Percentiles rank a stretch among this genome's conserved stretches.
These are phyloP conservation scores for Elegia similella DNA, from an alignment of 2,888 invertebrate genomes.

Conservation along the genomic window DNA sequence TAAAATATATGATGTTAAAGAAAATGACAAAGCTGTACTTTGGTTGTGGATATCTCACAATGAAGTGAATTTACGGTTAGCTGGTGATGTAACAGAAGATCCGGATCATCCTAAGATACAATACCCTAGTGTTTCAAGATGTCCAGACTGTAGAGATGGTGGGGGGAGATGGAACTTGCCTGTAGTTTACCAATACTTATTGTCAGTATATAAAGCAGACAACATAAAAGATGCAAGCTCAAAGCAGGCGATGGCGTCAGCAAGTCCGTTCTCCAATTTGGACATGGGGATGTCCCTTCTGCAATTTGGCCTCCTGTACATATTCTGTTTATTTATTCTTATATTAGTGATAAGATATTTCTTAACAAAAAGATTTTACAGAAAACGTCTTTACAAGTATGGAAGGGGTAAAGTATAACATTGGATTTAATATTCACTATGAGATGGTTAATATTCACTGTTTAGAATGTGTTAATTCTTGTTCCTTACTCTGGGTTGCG, in stretches of 20 bases:
- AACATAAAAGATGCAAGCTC: constrained; percentile 48
- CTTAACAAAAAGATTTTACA: constrained; percentile 85
- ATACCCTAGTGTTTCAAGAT: constrained; percentile 88
- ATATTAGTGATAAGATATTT: constrained; percentile 89
- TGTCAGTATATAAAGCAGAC: constrained; percentile 65
- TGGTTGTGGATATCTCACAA: constrained; percentile 98
- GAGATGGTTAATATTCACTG: constrained; percentile 1
- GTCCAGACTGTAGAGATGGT: constrained; percentile 84
- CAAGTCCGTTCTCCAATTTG: constrained; percentile 83
- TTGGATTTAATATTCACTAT: constrained; percentile 22
- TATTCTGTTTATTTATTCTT: constrained; percentile 88
- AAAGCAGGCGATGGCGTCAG: constrained; percentile 41
- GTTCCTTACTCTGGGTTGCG: neutral
- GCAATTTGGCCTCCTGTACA: constrained; percentile 85
- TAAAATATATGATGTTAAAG: constrained; percentile 85
- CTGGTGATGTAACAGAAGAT: constrained; percentile 94
- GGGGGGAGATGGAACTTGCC: constrained; percentile 83
- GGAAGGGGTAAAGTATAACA: constrained; percentile 87
- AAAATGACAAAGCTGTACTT: constrained; percentile 88
- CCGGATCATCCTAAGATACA: constrained; percentile 93
- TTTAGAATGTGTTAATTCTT: neutral
- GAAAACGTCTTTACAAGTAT: constrained; percentile 87
- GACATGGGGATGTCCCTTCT: constrained; percentile 85
- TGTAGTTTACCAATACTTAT: constrained; percentile 84
- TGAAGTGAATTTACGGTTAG: constrained; percentile 92